Evolutionary conservation across 64 coral and sea anemone genomes (phyloP).

Genomic region (Pocillopora verrucosa): DNA sequence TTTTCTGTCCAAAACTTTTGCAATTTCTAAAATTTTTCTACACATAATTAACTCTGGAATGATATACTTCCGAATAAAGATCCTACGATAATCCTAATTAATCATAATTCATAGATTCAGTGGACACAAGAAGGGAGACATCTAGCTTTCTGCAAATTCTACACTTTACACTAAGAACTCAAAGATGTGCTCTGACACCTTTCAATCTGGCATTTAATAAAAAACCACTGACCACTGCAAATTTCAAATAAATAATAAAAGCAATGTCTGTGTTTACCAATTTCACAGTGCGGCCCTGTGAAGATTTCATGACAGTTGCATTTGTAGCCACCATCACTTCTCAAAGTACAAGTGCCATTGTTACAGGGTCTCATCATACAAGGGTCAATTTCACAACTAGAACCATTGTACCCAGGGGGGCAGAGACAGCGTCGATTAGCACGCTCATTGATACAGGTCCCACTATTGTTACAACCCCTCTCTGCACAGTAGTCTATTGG

Average conservation of each 20-base stretch:
- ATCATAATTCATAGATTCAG: too few species aligned
- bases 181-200: too few species aligned
- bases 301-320: slow-evolving; percentile 65
- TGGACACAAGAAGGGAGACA: too few species aligned
- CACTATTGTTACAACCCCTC: slow-evolving; percentile 55
- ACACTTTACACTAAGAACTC: too few species aligned
- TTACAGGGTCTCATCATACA: slow-evolving; percentile 74
- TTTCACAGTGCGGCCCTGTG: slow-evolving; percentile 73
- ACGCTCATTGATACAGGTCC: slow-evolving; percentile 75
- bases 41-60: too few species aligned
- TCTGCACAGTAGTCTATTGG: slow-evolving; percentile 78
- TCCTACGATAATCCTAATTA: too few species aligned
- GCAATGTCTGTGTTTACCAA: slow-evolving; percentile 9
- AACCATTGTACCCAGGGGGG: slow-evolving; percentile 69
- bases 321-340: slow-evolving; percentile 20
- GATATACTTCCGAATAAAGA: too few species aligned
- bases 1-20: too few species aligned
- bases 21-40: too few species aligned
- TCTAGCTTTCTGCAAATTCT: too few species aligned
- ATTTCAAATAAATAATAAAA: too few species aligned
- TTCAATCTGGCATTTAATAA: too few species aligned
- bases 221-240: neutral
- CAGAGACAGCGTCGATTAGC: slow-evolving; percentile 60
- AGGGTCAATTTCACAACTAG: slow-evolving; percentile 66
- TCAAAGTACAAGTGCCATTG: slow-evolving; percentile 38